These are phyloP conservation scores for Lithosia quadra DNA, from an alignment of 2,888 invertebrate species.

Conservation along the genomic window DNA sequence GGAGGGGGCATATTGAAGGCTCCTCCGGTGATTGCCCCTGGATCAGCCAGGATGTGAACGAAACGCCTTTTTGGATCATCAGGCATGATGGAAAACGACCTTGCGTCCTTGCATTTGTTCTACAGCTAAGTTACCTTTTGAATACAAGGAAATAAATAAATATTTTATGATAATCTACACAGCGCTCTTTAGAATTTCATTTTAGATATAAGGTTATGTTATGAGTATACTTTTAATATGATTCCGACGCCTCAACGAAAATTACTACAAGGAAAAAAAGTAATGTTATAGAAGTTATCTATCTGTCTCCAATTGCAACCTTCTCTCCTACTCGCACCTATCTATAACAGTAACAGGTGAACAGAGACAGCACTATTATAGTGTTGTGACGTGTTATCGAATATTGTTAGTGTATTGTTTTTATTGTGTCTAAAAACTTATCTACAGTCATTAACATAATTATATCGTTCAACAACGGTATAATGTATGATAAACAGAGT, in stretches of 20 bases:
- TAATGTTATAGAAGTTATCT: background rate
- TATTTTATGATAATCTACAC: too few species aligned
- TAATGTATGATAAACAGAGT: background rate
- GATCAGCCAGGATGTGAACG: too few species aligned
- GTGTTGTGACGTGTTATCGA: background rate
- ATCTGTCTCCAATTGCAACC: background rate
- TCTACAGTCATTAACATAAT: constrained; percentile 3
- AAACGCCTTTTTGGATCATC: too few species aligned
- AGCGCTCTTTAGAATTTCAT: too few species aligned
- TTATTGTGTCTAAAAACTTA: constrained; percentile 19
- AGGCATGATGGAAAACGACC: too few species aligned
- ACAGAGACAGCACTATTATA: background rate
- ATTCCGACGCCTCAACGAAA: background rate
- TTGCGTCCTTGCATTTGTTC: too few species aligned
- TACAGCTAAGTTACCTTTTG: too few species aligned
- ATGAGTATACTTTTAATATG: too few species aligned
- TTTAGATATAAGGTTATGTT: too few species aligned
- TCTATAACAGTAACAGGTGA: background rate
- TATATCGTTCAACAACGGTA: background rate
- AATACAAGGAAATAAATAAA: too few species aligned
- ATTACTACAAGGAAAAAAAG: background rate
- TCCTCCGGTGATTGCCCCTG: too few species aligned
- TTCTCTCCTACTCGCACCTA: background rate
- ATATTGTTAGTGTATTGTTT: constrained; percentile 21
- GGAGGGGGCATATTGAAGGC: too few species aligned